These are phyloP conservation scores for Chroicocephalus ridibundus DNA, from an alignment of 2,113 vertebrate species.

Conservation along the genomic window DNA sequence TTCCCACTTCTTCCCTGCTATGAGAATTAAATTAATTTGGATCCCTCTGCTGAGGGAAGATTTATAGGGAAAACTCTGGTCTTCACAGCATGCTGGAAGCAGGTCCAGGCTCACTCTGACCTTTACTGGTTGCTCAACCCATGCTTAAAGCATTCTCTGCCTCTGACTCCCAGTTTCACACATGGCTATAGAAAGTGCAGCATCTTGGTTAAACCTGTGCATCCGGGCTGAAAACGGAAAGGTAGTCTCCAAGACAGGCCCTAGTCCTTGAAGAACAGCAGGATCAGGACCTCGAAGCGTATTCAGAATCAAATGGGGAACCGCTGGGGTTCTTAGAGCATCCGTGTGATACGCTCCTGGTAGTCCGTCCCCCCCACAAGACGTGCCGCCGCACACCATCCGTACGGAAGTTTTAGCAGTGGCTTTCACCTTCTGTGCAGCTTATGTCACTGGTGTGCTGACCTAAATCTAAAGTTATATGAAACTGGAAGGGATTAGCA, in stretches of 20 bases:
- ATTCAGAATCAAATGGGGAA: neutral
- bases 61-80: neutral
- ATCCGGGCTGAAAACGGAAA: neutral
- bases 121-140: neutral
- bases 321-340: neutral
- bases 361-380: neutral
- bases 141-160: neutral
- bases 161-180: neutral
- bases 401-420: neutral
- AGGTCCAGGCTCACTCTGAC: neutral
- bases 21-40: neutral
- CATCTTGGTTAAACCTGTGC: neutral
- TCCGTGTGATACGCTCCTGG: neutral
- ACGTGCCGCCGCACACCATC: neutral
- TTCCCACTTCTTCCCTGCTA: neutral
- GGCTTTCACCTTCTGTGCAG: conserved; percentile 10
- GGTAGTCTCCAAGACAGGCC: neutral
- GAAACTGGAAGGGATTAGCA: conserved; percentile 34
- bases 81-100: neutral
- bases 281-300: neutral
- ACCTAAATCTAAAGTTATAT: conserved; percentile 35
- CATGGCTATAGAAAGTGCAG: neutral
- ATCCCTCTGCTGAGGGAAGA: neutral
- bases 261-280: neutral
- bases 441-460: neutral